Conservation (phyloP, 2,113 vertebrate species). For the Lichenostomus cassidix region DNA sequence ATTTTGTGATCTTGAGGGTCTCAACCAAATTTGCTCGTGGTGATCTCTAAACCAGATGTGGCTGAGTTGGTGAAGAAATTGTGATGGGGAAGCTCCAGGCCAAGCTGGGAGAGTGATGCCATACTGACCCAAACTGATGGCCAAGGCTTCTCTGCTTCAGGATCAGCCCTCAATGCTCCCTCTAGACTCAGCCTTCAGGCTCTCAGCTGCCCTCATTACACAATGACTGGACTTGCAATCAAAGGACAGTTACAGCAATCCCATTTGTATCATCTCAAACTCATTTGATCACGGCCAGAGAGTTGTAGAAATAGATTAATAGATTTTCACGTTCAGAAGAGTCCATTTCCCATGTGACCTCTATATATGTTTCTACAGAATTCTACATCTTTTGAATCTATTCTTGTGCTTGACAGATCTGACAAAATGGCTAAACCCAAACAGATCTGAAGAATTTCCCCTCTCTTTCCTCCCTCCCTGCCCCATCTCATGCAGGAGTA, state of each 20-base stretch:
- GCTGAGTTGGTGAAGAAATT: background rate
- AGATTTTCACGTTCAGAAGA: background rate
- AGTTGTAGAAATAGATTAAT: background rate
- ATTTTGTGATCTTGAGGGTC: background rate
- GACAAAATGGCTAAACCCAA: background rate
- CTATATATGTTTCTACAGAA: background rate
- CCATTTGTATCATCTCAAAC: background rate
- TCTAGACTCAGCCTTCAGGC: background rate
- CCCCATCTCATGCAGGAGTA: background rate
- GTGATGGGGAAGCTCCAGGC: accelerated
- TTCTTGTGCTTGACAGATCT: background rate
- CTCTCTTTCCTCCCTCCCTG: background rate
- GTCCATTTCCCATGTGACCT: background rate
- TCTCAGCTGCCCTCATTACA: background rate
- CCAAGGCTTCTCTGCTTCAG: background rate
- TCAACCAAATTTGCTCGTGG: background rate
- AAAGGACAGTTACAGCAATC: background rate
- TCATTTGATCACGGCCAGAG: background rate
- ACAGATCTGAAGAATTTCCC: background rate
- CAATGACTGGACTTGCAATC: background rate
- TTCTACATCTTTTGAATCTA: background rate
- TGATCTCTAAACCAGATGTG: accelerated
- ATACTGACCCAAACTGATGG: background rate
- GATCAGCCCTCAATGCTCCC: background rate
- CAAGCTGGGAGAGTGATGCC: accelerated